Evolutionary conservation across 1,140 invertebrate species (phyloP).

Genomic region (Microplitis demolitor): DNA sequence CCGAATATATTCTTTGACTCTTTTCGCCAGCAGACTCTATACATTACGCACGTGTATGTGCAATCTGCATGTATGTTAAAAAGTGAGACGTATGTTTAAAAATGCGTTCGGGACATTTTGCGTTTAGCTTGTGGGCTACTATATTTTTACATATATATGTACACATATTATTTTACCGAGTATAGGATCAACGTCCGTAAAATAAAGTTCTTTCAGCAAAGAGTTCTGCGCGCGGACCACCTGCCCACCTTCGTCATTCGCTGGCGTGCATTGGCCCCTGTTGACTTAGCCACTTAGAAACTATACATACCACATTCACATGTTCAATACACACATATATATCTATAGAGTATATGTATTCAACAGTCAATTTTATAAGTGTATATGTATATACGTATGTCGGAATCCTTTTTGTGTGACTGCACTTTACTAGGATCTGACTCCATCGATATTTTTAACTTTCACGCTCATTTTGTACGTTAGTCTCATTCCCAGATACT

Average conservation of each 20-base stretch:
- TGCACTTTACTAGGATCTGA: conserved; percentile 20
- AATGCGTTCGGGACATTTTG: conserved; percentile 1
- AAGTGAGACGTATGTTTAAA: neutral
- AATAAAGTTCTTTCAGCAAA: conserved; percentile 59
- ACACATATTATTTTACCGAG: conserved; percentile 3
- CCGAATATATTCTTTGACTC: conserved; percentile 26
- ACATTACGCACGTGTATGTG: neutral
- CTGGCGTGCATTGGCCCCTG: conserved; percentile 56
- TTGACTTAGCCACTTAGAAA: conserved; percentile 50
- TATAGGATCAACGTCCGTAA: conserved; percentile 59
- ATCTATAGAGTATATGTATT: neutral
- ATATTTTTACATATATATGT: neutral
- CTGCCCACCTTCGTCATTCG: conserved; percentile 50
- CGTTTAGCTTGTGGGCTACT: neutral
- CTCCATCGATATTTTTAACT: conserved; percentile 15
- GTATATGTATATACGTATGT: conserved; percentile 6
- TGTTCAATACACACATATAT: neutral
- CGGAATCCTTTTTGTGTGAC: conserved; percentile 16
- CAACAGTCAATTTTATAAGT: conserved; percentile 16
- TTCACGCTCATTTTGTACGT: neutral
- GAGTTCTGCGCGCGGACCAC: conserved; percentile 45
- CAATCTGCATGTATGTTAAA: too few relatives aligned
- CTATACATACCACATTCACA: neutral
- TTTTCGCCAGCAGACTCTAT: conserved; percentile 10
- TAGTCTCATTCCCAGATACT: neutral